Base-by-base conservation (phyloP, 2,888 invertebrate species). In the Malthinus seriepunctatus region DNA sequence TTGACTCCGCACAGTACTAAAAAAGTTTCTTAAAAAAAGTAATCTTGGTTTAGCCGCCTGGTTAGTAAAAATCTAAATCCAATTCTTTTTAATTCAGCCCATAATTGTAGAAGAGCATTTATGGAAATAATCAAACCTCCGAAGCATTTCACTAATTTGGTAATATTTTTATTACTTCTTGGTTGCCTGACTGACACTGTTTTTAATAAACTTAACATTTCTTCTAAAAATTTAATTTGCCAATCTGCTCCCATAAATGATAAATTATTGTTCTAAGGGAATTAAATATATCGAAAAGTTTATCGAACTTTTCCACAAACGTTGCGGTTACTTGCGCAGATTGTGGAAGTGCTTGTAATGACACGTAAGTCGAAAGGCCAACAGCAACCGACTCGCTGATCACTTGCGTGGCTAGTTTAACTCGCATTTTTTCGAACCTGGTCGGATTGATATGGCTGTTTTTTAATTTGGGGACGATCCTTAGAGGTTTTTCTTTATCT, bases 1-100 rank as follows among this genome's bases (percentile, higher is more conserved):
- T 57, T 64, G 60, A 53, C 64, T 63, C 32, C 67, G 50, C 32
- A 66, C 49, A 68, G 66, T 2, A 68, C n/a, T n/a, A n/a, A n/a
- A n/a, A n/a, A n/a, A n/a, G n/a, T n/a, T n/a, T n/a, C n/a, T n/a
- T n/a, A n/a, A n/a, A n/a, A n/a, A n/a, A n/a, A 10, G 34, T 62
- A 61, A 50, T 67, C 67, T 49, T n/a, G n/a, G 50, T 68, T 65
- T 8, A 69, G 31, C 51, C 63, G 35, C 34, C 65, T 62, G 2
- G 64, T 68, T 44, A 56, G 54, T 33, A 67, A 39, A 54, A 60
- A 68, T 55, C 52, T 45, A 39, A 63, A 65, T 10, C 55, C 62
- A 1, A 23, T 45, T 31, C 4, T 35, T 48, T 58, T 48, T 31
- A 68, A 33, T n/a, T n/a, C n/a, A n/a, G n/a, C n/a, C n/a, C n/a